These are phyloP conservation scores for Gymnoscopelus braueri DNA, from an alignment of 2,797 vertebrate species.

Conservation along the genomic window DNA sequence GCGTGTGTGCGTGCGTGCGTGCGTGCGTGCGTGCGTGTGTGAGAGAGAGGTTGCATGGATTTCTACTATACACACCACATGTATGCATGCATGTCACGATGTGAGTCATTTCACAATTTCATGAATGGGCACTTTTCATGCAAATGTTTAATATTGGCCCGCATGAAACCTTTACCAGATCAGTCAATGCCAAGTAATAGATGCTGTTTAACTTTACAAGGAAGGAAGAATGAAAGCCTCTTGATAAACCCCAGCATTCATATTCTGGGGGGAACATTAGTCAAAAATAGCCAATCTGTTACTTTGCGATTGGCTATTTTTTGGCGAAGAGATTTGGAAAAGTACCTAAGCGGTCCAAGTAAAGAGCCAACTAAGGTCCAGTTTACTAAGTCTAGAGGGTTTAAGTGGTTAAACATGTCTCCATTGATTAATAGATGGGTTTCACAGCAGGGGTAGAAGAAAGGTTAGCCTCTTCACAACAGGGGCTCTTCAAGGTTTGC, in stretches of 20 bases:
- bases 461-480: constrained; percentile 40
- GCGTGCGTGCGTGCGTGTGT: neutral
- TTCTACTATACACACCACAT: too few relatives aligned
- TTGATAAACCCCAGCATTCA: too few relatives aligned
- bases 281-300: too few relatives aligned
- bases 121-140: neutral
- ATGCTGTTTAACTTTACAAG: constrained; percentile 24
- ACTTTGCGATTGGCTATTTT: too few relatives aligned
- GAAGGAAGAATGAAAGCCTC: constrained; percentile 8
- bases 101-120: constrained; percentile 1
- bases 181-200: constrained; percentile 12
- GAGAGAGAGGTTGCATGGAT: too few relatives aligned
- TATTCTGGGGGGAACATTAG: too few relatives aligned
- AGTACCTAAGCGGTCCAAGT: too few relatives aligned
- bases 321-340: too few relatives aligned
- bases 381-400: neutral
- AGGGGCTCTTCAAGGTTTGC: constrained; percentile 28
- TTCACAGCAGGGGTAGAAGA: constrained; percentile 42
- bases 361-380: too few relatives aligned
- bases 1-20: neutral
- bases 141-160: too few relatives aligned
- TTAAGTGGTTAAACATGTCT: constrained; percentile 28
- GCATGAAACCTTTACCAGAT: too few relatives aligned
- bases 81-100: too few relatives aligned
- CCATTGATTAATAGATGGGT: constrained; percentile 43